phyloP scores from a whole-genome alignment of 2,888 invertebrate genomes.

The Anorthoa munda region DNA sequence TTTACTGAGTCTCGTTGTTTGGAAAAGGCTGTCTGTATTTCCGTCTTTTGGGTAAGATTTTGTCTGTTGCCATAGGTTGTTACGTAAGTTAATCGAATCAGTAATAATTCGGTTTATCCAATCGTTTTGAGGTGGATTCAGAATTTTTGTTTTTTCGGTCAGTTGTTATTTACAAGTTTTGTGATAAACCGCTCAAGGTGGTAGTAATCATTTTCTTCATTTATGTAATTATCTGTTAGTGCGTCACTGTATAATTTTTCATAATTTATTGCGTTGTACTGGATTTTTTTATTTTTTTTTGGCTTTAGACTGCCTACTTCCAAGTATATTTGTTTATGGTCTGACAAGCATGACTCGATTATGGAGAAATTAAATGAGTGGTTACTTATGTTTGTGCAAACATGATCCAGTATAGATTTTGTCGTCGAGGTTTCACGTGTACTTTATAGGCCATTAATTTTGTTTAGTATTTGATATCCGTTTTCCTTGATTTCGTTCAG shows the following conservation, averaged over 20 bases:
- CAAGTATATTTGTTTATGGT: too few species aligned
- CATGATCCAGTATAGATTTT: too few species aligned
- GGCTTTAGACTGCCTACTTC: too few species aligned
- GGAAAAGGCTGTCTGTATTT: neutral
- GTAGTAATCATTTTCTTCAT: conserved; percentile 8
- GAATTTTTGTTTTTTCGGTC: too few species aligned
- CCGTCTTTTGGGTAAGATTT: conserved; percentile 4
- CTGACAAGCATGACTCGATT: too few species aligned
- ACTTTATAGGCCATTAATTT: neutral
- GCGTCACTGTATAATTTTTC: conserved; percentile 4
- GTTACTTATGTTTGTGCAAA: too few species aligned
- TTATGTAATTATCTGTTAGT: conserved; percentile 4
- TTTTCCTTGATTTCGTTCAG: too few species aligned
- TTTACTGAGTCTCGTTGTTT: conserved; percentile 3
- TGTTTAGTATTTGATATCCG: neutral
- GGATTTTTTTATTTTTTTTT: too few species aligned
- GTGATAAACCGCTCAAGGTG: conserved; percentile 12
- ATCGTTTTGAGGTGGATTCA: too few species aligned
- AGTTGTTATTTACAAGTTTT: conserved; percentile 12
- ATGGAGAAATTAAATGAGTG: too few species aligned
- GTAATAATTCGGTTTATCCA: too few species aligned
- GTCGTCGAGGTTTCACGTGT: conserved; percentile 4
- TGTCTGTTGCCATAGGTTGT: conserved; percentile 12
- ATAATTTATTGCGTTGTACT: too few species aligned
- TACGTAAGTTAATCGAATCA: conserved; percentile 3